phyloP scores from a whole-genome alignment of 2,113 vertebrate genomes.

The Crocuta crocuta region DNA sequence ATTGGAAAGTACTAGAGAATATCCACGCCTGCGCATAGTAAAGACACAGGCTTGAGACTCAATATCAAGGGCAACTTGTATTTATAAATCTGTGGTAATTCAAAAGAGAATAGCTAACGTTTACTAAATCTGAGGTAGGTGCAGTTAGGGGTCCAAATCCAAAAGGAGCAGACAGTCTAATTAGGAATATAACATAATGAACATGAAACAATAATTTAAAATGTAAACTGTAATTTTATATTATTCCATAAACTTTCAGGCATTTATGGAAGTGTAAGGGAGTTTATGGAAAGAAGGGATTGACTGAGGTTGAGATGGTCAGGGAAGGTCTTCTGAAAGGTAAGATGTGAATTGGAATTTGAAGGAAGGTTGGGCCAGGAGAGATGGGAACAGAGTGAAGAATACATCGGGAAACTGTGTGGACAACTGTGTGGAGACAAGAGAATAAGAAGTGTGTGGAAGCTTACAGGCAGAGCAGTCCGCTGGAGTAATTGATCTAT shows the following conservation, averaged over 20 bases:
- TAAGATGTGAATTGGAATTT: background rate
- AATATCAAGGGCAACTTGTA: background rate
- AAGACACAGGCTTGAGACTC: background rate
- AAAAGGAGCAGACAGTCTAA: background rate
- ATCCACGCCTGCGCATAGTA: background rate
- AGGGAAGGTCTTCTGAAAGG: background rate
- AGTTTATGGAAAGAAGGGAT: constrained; percentile 19
- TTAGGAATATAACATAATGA: background rate
- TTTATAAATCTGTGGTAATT: background rate
- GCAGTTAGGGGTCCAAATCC: background rate
- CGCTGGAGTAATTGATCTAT: background rate
- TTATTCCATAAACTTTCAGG: background rate
- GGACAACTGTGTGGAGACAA: background rate
- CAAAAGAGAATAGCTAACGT: background rate
- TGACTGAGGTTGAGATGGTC: background rate
- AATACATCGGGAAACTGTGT: background rate
- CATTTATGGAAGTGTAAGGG: background rate
- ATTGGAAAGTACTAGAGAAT: background rate
- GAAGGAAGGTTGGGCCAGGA: background rate
- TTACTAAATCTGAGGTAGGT: background rate
- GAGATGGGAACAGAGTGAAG: background rate
- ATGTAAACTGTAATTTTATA: background rate
- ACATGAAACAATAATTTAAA: constrained; percentile 38
- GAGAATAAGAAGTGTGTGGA: background rate
- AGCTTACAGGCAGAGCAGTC: background rate